Conservation (phyloP, 2,888 invertebrate genomes). For the Brachylomia viminalis region DNA sequence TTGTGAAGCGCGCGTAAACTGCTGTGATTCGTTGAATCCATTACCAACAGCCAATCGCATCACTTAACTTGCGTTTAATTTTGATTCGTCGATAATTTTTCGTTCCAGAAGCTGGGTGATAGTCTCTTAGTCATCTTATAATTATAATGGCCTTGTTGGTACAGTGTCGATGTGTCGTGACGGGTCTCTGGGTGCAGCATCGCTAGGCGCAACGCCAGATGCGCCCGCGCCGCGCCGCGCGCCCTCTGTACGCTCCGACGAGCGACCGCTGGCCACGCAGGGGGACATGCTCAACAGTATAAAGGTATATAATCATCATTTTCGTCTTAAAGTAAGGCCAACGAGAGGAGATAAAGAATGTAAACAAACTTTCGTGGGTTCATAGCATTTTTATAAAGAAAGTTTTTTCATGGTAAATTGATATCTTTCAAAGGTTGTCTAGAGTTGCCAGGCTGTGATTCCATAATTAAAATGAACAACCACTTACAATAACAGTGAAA, state of each 20-base stretch:
- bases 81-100: neutral
- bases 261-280: constrained; percentile 87
- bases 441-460: too few relatives aligned
- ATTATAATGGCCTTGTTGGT: neutral
- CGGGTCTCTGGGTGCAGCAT: constrained; percentile 78
- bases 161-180: constrained; percentile 67
- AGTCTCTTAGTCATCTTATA: neutral
- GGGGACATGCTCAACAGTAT: constrained; percentile 91
- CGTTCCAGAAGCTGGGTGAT: neutral
- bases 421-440: too few relatives aligned
- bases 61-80: neutral
- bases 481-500: too few relatives aligned
- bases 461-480: too few relatives aligned
- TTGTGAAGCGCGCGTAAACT: neutral
- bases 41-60: neutral
- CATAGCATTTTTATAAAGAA: too few relatives aligned
- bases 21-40: neutral
- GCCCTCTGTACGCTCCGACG: constrained; percentile 84
- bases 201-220: constrained; percentile 81
- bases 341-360: too few relatives aligned
- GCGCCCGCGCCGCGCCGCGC: constrained; percentile 77
- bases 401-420: too few relatives aligned
- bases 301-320: constrained; percentile 74
- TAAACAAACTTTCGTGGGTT: too few relatives aligned
- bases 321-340: too few relatives aligned